Conservation (phyloP, 2,888 invertebrate species). For the Tridacna gigas region DNA sequence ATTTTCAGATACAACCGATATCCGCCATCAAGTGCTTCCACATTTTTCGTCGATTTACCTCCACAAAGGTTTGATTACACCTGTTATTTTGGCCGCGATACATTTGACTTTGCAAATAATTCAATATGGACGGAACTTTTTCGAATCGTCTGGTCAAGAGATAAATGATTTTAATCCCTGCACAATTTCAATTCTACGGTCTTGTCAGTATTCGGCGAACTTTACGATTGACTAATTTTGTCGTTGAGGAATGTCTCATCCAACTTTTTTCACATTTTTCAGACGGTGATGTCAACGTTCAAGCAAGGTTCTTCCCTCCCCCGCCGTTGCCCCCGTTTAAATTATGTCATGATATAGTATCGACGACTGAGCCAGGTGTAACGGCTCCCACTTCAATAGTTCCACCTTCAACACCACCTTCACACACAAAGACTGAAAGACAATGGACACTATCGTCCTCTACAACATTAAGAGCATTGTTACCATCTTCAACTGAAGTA, state of each 20-base stretch:
- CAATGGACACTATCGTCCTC: too few relatives aligned
- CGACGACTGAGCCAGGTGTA: too few relatives aligned
- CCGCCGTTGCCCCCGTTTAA: conserved; percentile 22
- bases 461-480: too few relatives aligned
- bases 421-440: too few relatives aligned
- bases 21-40: background rate
- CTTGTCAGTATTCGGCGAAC: background rate
- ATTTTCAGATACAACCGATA: conserved; percentile 3
- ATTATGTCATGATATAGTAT: background rate
- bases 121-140: too few relatives aligned
- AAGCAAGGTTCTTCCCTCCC: conserved; percentile 12
- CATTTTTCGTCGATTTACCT: background rate
- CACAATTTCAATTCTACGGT: background rate
- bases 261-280: background rate
- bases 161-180: background rate
- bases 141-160: too few relatives aligned
- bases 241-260: background rate
- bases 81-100: background rate
- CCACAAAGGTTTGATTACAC: background rate
- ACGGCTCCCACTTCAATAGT: too few relatives aligned
- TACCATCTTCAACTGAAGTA: too few relatives aligned
- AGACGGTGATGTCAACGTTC: background rate
- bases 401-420: too few relatives aligned
- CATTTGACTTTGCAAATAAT: too few relatives aligned
- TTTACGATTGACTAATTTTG: background rate